phyloP scores from a whole-genome alignment of 2,797 vertebrate species.

The Sebastes jordani region DNA sequence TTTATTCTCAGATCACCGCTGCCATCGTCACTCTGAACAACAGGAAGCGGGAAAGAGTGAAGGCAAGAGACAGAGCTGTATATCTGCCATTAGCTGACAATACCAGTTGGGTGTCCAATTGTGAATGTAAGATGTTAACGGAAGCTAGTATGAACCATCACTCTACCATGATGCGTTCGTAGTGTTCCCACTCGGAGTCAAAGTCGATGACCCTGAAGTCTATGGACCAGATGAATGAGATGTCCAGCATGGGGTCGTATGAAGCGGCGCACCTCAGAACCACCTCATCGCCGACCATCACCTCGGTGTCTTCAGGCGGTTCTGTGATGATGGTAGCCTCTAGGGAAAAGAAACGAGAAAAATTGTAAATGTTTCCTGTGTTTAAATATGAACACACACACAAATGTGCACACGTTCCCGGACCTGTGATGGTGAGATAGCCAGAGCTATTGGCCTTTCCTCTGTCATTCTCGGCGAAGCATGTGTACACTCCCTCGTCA shows the following conservation, averaged over 20 bases:
- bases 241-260: slow-evolving; percentile 91
- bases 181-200: slow-evolving; percentile 88
- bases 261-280: slow-evolving; percentile 91
- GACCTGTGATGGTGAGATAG: slow-evolving; percentile 93
- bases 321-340: slow-evolving; percentile 91
- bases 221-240: slow-evolving; percentile 94
- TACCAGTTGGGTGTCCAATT: background rate
- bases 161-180: slow-evolving; percentile 89
- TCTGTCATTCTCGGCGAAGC: slow-evolving; percentile 94
- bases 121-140: background rate
- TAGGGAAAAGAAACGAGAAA: slow-evolving; percentile 49
- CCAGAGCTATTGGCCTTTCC: slow-evolving; percentile 94
- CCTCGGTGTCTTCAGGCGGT: slow-evolving; percentile 89
- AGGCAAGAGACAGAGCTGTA: background rate
- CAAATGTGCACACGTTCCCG: background rate
- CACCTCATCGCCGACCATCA: slow-evolving; percentile 89
- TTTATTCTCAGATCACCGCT: slow-evolving; percentile 91
- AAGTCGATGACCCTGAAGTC: slow-evolving; percentile 94
- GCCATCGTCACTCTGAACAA: slow-evolving; percentile 78
- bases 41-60: background rate
- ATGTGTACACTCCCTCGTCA: slow-evolving; percentile 92
- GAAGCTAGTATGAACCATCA: background rate
- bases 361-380: background rate
- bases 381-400: background rate
- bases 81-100: background rate